These are phyloP conservation scores for Carapus acus DNA, from an alignment of 2,797 vertebrate species.

Conservation along the genomic window DNA sequence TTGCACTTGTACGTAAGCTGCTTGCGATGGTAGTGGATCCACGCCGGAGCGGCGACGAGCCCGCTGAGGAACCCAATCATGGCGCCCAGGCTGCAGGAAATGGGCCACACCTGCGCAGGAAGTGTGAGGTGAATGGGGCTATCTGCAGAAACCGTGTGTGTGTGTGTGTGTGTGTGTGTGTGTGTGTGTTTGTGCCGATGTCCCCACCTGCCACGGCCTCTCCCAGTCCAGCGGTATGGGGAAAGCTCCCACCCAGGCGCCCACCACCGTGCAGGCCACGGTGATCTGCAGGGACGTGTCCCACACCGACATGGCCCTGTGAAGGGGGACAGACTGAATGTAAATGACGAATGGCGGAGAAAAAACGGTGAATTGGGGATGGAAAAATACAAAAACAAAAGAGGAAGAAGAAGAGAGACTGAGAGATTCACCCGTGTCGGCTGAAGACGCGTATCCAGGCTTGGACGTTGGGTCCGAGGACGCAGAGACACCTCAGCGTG, in stretches of 20 bases:
- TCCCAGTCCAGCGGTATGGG: slow-evolving; percentile 80
- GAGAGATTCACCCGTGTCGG: slow-evolving; percentile 81
- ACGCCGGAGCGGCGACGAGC: slow-evolving; percentile 83
- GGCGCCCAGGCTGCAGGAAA: slow-evolving; percentile 91
- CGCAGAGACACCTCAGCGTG: slow-evolving; percentile 87
- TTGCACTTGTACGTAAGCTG: slow-evolving; percentile 96
- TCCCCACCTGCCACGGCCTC: slow-evolving; percentile 72
- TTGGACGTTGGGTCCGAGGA: slow-evolving; percentile 89
- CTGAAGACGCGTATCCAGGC: slow-evolving; percentile 95
- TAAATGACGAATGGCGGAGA: too few species aligned
- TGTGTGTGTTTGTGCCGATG: background rate
- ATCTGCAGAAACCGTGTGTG: too few species aligned
- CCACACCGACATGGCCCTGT: slow-evolving; percentile 89
- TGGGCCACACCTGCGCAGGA: slow-evolving; percentile 98
- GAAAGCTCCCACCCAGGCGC: slow-evolving; percentile 92
- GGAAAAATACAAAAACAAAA: background rate
- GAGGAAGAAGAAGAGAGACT: background rate
- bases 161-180: too few species aligned
- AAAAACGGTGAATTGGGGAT: background rate
- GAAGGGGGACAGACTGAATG: too few species aligned
- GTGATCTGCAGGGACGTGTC: slow-evolving; percentile 94
- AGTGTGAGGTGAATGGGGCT: too few species aligned
- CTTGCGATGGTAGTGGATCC: slow-evolving; percentile 95
- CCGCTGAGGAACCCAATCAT: slow-evolving; percentile 85
- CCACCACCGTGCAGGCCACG: slow-evolving; percentile 79